A percentile compares a stretch with the other conserved stretches of the same genome.
Evolutionary conservation across 2,888 invertebrate genomes (phyloP).

Genomic region (Agrilus cyanescens): DNA sequence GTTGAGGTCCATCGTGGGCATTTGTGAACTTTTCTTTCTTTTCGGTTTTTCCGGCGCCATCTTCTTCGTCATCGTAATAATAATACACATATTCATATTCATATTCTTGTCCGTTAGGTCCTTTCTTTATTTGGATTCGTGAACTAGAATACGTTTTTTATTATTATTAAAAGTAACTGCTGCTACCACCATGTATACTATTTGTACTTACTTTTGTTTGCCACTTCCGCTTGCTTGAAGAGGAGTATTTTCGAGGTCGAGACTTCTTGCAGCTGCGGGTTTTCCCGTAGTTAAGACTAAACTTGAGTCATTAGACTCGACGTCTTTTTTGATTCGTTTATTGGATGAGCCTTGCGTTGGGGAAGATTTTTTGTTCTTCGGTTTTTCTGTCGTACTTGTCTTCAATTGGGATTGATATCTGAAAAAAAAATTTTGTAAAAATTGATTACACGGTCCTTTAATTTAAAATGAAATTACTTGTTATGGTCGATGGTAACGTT

Average conservation of each 20-base stretch:
- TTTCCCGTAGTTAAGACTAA: conserved; percentile 45
- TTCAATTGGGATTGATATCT: conserved; percentile 23
- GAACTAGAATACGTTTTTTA: conserved; percentile 36
- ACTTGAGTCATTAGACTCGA: conserved; percentile 39
- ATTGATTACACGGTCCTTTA: no score
- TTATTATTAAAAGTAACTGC: no score
- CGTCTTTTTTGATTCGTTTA: conserved; percentile 34
- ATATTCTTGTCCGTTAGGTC: conserved; percentile 80
- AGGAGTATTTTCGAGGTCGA: conserved; percentile 27
- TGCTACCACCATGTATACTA: no score
- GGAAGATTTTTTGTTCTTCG: conserved; percentile 1
- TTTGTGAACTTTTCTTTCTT: conserved; percentile 32
- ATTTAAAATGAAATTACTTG: no score
- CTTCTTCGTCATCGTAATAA: conserved; percentile 76
- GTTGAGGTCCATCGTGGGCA: conserved; percentile 50
- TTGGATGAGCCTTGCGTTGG: conserved; percentile 6
- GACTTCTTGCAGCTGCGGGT: conserved; percentile 29
- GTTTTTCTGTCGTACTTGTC: conserved; percentile 18
- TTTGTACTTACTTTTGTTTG: conserved; percentile 34
- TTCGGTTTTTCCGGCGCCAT: conserved; percentile 35
- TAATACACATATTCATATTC: conserved; percentile 89
- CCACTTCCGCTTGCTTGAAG: conserved; percentile 55
- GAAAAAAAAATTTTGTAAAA: no score
- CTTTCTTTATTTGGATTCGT: conserved; percentile 73
- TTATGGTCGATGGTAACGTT: no score